Percentiles rank a stretch among this genome's conserved stretches.
Conservation (phyloP, 2,888 invertebrate genomes). For the Chymomyza caudatula region DNA sequence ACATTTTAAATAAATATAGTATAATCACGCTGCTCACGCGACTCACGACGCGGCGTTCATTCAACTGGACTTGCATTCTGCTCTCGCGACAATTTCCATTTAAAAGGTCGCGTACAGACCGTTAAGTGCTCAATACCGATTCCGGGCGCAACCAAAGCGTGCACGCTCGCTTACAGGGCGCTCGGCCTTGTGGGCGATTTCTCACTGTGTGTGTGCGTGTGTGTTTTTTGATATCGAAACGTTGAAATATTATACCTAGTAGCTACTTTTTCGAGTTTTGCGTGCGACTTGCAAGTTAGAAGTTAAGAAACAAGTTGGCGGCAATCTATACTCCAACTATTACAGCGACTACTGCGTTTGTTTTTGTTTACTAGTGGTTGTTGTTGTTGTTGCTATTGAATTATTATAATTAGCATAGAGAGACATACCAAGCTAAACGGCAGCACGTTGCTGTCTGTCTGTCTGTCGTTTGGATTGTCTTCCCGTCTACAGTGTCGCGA, state of each 20-base stretch:
- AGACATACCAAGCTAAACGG: conserved; percentile 39
- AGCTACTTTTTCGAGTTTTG: conserved; percentile 33
- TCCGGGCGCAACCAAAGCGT: conserved; percentile 3
- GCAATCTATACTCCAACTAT: conserved; percentile 5
- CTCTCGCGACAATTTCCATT: too few species aligned
- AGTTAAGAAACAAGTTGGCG: conserved; percentile 30
- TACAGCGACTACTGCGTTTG: conserved; percentile 1
- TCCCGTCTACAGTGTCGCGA: not conserved
- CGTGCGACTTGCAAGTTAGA: conserved; percentile 49
- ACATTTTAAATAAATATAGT: not conserved
- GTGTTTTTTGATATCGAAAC: too few species aligned
- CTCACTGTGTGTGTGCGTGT: conserved; percentile 18
- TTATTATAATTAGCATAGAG: conserved; percentile 71
- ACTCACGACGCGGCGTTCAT: not conserved
- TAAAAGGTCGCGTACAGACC: conserved; percentile 20
- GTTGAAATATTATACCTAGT: not conserved
- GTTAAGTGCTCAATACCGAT: conserved; percentile 1
- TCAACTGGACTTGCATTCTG: not conserved
- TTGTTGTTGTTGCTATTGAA: conserved; percentile 51
- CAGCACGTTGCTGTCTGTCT: conserved; percentile 1
- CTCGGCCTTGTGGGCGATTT: conserved; percentile 34
- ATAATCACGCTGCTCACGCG: not conserved
- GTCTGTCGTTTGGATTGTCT: not conserved
- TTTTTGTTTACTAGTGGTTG: too few species aligned
- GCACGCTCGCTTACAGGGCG: conserved; percentile 1